These are phyloP conservation scores for Megaceryle maxima DNA, from an alignment of 2,113 vertebrate genomes.

Conservation along the genomic window DNA sequence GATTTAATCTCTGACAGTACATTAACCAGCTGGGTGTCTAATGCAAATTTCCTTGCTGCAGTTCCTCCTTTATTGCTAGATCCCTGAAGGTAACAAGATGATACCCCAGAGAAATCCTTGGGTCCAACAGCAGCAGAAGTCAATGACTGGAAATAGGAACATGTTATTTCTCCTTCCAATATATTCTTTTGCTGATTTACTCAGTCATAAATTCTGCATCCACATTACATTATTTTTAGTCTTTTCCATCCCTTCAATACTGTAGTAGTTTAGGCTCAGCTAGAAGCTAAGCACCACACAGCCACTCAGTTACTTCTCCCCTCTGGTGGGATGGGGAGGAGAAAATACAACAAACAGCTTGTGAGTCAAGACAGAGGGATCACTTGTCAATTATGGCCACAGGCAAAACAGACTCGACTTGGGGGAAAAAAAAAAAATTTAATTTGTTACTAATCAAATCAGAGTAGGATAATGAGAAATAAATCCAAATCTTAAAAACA, in stretches of 20 bases:
- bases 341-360: background rate
- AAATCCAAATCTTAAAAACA: background rate
- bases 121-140: background rate
- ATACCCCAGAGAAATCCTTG: background rate
- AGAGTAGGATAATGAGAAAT: background rate
- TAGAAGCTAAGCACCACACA: background rate
- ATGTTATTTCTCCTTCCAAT: background rate
- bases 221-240: background rate
- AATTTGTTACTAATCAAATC: background rate
- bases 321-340: background rate
- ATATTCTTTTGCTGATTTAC: background rate
- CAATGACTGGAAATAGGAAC: background rate
- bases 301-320: background rate
- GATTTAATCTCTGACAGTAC: background rate
- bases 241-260: background rate
- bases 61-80: background rate
- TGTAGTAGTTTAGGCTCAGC: background rate
- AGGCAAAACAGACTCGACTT: background rate
- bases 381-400: background rate
- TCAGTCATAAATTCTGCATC: background rate
- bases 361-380: background rate
- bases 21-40: background rate
- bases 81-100: background rate
- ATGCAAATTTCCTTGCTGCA: background rate
- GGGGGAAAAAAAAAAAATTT: background rate